Evolutionary conservation across 2,113 vertebrate species (phyloP).

Genomic region (Sceloporus undulatus): DNA sequence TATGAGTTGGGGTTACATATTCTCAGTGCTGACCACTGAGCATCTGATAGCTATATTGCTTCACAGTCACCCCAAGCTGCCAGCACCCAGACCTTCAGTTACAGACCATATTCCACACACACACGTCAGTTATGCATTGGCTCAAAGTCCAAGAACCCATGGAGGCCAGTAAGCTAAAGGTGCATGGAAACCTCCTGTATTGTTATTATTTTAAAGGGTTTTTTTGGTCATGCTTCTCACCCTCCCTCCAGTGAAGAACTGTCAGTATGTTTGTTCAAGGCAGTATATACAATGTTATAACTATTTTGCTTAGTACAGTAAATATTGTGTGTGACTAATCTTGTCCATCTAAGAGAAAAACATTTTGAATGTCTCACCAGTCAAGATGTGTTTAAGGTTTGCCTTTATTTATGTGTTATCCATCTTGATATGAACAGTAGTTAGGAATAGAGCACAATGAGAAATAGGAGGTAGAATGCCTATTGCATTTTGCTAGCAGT

Average conservation of each 20-base stretch:
- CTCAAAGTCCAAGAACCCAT: too few species aligned
- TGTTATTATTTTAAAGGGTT: neutral
- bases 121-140: neutral
- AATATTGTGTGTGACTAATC: constrained; percentile 62
- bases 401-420: constrained; percentile 58
- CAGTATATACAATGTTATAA: constrained; percentile 69
- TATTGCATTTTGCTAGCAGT: neutral
- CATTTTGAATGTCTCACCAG: constrained; percentile 45
- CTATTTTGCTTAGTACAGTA: constrained; percentile 70
- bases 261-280: constrained; percentile 66
- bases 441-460: neutral
- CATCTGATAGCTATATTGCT: neutral
- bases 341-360: constrained; percentile 47
- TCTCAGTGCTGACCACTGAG: too few species aligned
- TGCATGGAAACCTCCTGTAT: neutral
- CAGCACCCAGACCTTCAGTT: neutral
- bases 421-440: constrained; percentile 51
- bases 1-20: neutral
- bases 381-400: constrained; percentile 58
- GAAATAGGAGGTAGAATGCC: neutral
- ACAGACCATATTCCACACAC: neutral
- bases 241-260: constrained; percentile 53
- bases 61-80: neutral
- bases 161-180: too few species aligned
- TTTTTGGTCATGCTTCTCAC: neutral